A percentile compares a stretch with the other conserved stretches of the same genome.
These are phyloP conservation scores for Seira sanloemensis DNA, from an alignment of 2,888 invertebrate species.

Conservation along the genomic window DNA sequence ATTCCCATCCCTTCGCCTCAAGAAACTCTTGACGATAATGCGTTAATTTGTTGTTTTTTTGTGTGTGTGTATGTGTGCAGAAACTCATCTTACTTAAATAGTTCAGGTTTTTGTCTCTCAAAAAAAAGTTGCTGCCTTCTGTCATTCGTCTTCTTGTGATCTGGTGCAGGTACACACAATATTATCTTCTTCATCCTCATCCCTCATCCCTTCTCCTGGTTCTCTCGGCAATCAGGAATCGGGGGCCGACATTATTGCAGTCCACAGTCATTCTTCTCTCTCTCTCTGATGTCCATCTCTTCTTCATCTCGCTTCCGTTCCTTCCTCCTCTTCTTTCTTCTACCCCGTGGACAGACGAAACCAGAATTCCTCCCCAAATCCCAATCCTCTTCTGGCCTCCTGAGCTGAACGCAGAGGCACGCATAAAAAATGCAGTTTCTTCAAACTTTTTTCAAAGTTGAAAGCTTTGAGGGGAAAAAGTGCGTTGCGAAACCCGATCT, in stretches of 20 bases:
- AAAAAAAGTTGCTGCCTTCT: not conserved
- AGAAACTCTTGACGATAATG: no score
- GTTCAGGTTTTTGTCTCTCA: no score
- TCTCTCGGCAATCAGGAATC: not conserved
- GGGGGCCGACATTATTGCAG: not conserved
- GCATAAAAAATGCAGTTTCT: constrained; percentile 26
- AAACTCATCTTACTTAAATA: no score
- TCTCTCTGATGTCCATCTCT: not conserved
- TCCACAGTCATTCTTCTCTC: not conserved
- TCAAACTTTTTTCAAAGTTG: not conserved
- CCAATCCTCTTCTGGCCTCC: not conserved
- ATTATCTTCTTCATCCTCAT: not conserved
- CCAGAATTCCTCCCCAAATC: not conserved
- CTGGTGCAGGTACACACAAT: no score
- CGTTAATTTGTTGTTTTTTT: no score
- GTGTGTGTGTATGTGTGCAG: no score
- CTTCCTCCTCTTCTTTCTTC: not conserved
- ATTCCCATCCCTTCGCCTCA: no score
- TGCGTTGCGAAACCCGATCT: constrained; percentile 69
- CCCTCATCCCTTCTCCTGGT: not conserved
- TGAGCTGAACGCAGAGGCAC: not conserved
- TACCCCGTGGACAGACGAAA: constrained; percentile 2
- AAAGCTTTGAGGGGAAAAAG: constrained; percentile 28
- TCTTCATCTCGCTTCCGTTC: constrained; percentile 13
- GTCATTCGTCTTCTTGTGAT: no score